phyloP scores from a whole-genome alignment of 1,140 invertebrate species.

The Brachionus manjavacas region DNA sequence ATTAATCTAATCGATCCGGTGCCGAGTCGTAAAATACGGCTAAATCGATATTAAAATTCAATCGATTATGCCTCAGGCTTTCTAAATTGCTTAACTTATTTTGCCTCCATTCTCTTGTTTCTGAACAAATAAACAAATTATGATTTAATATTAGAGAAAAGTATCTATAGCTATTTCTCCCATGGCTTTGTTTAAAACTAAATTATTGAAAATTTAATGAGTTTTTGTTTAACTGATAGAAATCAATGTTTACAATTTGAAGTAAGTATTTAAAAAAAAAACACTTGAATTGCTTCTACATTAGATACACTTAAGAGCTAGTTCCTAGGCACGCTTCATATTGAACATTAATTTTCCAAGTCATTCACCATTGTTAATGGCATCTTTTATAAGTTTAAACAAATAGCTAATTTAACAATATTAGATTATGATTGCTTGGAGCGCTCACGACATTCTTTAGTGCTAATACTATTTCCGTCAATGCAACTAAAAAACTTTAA shows the following conservation, averaged over 20 bases:
- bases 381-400: neutral
- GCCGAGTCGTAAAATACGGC: neutral
- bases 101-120: neutral
- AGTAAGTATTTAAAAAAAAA: neutral
- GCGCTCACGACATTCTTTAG: neutral
- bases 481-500: neutral
- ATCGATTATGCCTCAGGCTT: neutral
- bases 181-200: neutral
- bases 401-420: neutral
- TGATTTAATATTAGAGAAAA: neutral
- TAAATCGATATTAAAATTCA: neutral
- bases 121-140: neutral
- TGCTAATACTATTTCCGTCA: neutral
- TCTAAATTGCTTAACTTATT: neutral
- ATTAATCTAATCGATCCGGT: neutral
- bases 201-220: neutral
- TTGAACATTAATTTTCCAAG: neutral
- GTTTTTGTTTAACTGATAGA: neutral
- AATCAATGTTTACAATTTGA: neutral
- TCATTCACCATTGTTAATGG: neutral
- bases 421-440: neutral
- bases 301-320: neutral
- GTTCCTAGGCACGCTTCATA: neutral
- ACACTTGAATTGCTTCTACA: neutral
- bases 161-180: neutral